phyloP scores from a whole-genome alignment of 2,797 vertebrate genomes.

The Acipenser oxyrinchus region DNA sequence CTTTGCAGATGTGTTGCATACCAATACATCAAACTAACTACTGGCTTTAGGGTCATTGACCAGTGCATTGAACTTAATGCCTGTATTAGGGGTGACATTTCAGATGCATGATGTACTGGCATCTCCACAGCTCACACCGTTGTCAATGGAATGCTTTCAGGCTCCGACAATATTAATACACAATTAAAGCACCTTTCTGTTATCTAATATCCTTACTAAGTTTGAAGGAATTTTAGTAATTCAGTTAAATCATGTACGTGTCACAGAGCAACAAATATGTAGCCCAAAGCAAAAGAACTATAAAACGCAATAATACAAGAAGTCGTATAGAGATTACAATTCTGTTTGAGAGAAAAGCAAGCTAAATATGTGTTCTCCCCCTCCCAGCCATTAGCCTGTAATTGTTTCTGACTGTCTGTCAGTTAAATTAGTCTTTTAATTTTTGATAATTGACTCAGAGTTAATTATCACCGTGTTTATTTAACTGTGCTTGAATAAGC shows the following conservation, averaged over 20 bases:
- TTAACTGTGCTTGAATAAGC: no score
- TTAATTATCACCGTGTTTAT: no score
- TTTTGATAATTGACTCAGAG: no score
- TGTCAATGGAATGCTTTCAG: no score
- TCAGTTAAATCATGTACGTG: no score
- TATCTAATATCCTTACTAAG: no score
- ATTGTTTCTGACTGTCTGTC: no score
- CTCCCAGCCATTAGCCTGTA: background rate
- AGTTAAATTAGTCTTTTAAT: no score
- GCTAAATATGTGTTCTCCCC: no score
- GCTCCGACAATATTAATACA: slow-evolving; percentile 5
- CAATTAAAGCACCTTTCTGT: no score
- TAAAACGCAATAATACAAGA: background rate
- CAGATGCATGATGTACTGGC: slow-evolving; percentile 11
- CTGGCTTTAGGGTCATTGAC: background rate
- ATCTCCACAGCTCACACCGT: slow-evolving; percentile 25
- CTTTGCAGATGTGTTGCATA: background rate
- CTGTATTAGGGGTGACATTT: slow-evolving; percentile 38
- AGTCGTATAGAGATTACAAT: background rate
- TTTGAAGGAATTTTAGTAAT: no score
- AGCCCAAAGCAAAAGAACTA: background rate
- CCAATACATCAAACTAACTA: background rate
- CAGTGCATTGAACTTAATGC: slow-evolving; percentile 17
- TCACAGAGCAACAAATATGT: background rate
- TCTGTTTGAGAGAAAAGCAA: no score